Evolutionary conservation across 2,888 invertebrate species (phyloP), one percentile per base, ranked within the genome.

Genomic region (Gandaritis pyraliata): DNA sequence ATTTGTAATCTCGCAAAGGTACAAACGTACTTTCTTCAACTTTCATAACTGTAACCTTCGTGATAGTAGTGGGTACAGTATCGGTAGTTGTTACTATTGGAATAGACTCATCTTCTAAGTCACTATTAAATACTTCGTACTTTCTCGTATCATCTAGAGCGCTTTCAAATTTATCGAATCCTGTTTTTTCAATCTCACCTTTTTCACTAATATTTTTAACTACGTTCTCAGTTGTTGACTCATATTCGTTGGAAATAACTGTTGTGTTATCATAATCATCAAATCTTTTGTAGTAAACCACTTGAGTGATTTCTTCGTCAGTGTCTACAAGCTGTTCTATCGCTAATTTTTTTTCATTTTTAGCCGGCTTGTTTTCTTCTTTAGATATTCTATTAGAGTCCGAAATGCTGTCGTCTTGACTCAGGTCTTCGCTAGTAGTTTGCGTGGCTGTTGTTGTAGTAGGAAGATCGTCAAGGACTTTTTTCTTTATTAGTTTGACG

Each of bases 401-500:
- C 51, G 58, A 65, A 15, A 23, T 43, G 10, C 23, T 61, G 1
- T 65, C 54, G n/a, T 63, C 47, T 7, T 48, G 13, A 0, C 18
- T 50, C 7, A 46, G 6, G 13, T 58, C 52, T 3, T 15, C 47
- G 15, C n/a, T 45, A 5, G 54, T 62, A 10, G 47, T 54, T 45
- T 33, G 47, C 30, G 48, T 52, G 10, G 13, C 12, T 53, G 15
- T 33, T 36, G 13, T 10, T 16, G 60, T 48, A 18, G 55, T 23
- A 5, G 70, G 50, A 13, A 55, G 47, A 12, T 72, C 64, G n/a
- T 74, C 52, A 13, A 79, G 39, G 13, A 78, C 74, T 65, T 82
- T 81, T 53, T 82, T 85, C 58, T 73, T 74, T 2, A 81, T 77
- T 7, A 74, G 61, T 73, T 86, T 86, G 1, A 89, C 82, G 56